A percentile compares a stretch with the other conserved stretches of the same genome.
These are phyloP conservation scores for Cariama cristata DNA, from an alignment of 2,113 vertebrate species.

Conservation along the genomic window DNA sequence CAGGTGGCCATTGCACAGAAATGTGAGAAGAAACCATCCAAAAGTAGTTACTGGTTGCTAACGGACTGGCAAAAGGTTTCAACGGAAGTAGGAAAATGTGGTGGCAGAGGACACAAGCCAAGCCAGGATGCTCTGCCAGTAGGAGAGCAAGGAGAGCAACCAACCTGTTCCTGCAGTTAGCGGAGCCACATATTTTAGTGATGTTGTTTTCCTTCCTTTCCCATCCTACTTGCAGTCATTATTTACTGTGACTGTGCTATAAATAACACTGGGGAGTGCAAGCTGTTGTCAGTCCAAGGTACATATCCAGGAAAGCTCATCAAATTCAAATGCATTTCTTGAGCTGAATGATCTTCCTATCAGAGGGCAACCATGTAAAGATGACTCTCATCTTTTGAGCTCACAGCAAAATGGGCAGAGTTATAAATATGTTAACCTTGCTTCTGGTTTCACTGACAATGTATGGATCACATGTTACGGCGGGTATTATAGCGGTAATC, in stretches of 20 bases:
- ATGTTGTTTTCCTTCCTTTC: constrained; percentile 34
- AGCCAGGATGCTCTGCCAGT: neutral
- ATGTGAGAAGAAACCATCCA: constrained; percentile 13
- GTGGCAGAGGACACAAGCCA: neutral
- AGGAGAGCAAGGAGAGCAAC: neutral
- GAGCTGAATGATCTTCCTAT: neutral
- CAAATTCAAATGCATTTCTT: neutral
- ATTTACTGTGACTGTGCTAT: constrained; percentile 44
- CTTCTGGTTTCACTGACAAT: neutral
- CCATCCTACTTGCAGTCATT: constrained; percentile 17
- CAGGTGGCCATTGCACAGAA: neutral
- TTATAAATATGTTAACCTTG: neutral
- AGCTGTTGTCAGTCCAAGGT: constrained; percentile 32
- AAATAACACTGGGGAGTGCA: neutral
- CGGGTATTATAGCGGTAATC: neutral
- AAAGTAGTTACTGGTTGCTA: constrained; percentile 14
- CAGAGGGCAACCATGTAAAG: neutral
- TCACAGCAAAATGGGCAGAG: neutral
- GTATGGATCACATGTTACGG: accelerated
- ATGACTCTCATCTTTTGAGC: neutral
- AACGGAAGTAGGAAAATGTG: constrained; percentile 3
- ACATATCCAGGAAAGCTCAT: constrained; percentile 30
- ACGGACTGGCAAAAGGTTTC: constrained; percentile 19
- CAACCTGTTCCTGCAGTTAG: neutral
- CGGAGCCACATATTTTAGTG: neutral